Conservation (phyloP, 37 sponge, comb jelly and placozoan genomes). For the Halichondria panicea region DNA sequence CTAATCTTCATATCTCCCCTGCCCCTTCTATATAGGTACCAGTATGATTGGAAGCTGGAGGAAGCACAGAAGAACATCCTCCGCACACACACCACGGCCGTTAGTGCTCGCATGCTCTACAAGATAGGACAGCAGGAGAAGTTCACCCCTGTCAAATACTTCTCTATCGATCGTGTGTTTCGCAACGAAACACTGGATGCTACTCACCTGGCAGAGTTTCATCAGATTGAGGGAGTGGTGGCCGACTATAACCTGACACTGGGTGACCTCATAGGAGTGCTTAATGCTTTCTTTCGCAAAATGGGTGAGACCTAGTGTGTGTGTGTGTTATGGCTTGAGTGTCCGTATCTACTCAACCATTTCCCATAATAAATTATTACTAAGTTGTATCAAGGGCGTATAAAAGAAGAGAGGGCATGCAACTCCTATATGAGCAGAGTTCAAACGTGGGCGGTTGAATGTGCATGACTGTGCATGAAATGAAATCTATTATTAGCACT, state of each 20-base stretch:
- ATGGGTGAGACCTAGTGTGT: slow-evolving; percentile 64
- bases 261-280: slow-evolving; percentile 93
- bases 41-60: slow-evolving; percentile 93
- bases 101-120: slow-evolving; percentile 98
- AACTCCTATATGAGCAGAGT: no score
- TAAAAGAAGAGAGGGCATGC: no score
- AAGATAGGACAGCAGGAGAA: slow-evolving; percentile 82
- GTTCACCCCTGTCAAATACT: slow-evolving; percentile 91
- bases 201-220: slow-evolving; percentile 99
- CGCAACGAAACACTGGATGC: slow-evolving; percentile 97
- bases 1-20: not conserved
- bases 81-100: slow-evolving; percentile 95
- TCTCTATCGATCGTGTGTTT: slow-evolving; percentile 97
- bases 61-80: slow-evolving; percentile 98
- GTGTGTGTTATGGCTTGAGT: slow-evolving; percentile 32
- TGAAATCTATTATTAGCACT: no score
- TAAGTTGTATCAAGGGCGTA: no score
- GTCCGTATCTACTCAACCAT: slow-evolving; percentile 7
- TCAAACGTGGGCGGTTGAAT: no score
- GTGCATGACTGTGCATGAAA: no score
- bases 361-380: no score
- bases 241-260: slow-evolving; percentile 92
- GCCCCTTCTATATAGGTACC: slow-evolving; percentile 55
- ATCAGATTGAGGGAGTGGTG: slow-evolving; percentile 98
- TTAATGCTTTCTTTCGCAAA: slow-evolving; percentile 89